phyloP scores from a whole-genome alignment of 1,140 invertebrate genomes.

The Choristoneura fumiferana region DNA sequence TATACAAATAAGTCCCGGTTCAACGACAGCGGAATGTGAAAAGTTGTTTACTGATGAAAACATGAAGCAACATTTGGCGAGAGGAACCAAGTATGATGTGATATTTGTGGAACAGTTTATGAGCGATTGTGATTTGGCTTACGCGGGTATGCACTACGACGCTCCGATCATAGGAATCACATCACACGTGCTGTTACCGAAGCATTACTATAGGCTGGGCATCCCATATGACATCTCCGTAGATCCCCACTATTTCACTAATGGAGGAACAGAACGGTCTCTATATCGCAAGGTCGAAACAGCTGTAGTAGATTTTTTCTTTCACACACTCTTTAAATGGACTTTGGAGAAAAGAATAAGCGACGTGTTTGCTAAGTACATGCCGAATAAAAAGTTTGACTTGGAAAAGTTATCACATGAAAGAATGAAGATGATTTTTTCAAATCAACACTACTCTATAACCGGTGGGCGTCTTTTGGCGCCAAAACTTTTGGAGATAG shows the following conservation, averaged over 20 bases:
- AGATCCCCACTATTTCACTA: slow-evolving; percentile 76
- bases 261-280: slow-evolving; percentile 73
- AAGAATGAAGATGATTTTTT: slow-evolving; percentile 80
- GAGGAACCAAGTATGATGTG: slow-evolving; percentile 80
- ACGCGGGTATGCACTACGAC: slow-evolving; percentile 78
- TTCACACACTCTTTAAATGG: slow-evolving; percentile 36
- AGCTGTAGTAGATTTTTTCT: slow-evolving; percentile 36
- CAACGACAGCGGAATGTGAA: slow-evolving; percentile 52
- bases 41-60: slow-evolving; percentile 52
- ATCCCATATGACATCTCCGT: slow-evolving; percentile 78
- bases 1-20: slow-evolving; percentile 15
- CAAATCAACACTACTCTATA: slow-evolving; percentile 82
- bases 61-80: slow-evolving; percentile 51
- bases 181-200: slow-evolving; percentile 79
- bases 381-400: slow-evolving; percentile 74
- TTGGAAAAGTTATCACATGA: slow-evolving; percentile 76
- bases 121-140: slow-evolving; percentile 82
- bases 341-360: slow-evolving; percentile 44
- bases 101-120: slow-evolving; percentile 84
- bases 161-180: slow-evolving; percentile 81
- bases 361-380: slow-evolving; percentile 65
- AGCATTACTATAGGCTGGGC: slow-evolving; percentile 78
- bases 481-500: slow-evolving; percentile 82
- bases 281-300: slow-evolving; percentile 60
- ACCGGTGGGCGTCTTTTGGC: slow-evolving; percentile 77